These are phyloP conservation scores for Psittacus erithacus DNA, from an alignment of 2,113 vertebrate genomes.

Conservation along the genomic window DNA sequence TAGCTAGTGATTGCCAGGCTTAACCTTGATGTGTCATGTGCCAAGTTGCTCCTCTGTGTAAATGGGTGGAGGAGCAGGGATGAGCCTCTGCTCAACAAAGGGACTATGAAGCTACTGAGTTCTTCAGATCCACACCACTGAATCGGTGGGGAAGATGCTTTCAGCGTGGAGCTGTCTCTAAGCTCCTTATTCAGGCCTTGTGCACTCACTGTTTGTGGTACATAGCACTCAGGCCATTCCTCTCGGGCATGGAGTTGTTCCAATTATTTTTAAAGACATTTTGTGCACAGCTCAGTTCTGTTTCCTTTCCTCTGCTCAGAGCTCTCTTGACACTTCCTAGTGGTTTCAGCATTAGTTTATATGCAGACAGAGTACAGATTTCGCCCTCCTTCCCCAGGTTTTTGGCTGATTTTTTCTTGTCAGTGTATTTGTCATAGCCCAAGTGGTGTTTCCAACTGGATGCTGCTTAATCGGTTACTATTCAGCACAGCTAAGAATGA, in stretches of 20 bases:
- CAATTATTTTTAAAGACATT: conserved; percentile 38
- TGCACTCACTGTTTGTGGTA: neutral
- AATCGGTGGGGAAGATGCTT: neutral
- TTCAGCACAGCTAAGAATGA: conserved; percentile 38
- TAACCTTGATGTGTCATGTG: neutral
- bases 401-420: conserved; percentile 22
- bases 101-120: neutral
- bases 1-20: conserved; percentile 31
- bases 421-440: conserved; percentile 37
- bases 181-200: neutral
- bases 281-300: neutral
- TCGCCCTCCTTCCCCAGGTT: neutral
- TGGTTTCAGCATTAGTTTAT: conserved; percentile 40
- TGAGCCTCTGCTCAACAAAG: neutral
- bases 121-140: rapidly evolving
- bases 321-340: conserved; percentile 2
- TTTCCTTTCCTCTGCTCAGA: neutral
- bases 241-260: neutral
- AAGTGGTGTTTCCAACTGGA: conserved; percentile 46
- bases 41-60: neutral
- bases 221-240: neutral
- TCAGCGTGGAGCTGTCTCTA: neutral
- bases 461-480: conserved; percentile 55
- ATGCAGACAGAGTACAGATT: conserved; percentile 23
- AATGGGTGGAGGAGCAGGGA: neutral